phyloP scores from a whole-genome alignment of 2,113 vertebrate genomes.

The Zosterops lateralis region DNA sequence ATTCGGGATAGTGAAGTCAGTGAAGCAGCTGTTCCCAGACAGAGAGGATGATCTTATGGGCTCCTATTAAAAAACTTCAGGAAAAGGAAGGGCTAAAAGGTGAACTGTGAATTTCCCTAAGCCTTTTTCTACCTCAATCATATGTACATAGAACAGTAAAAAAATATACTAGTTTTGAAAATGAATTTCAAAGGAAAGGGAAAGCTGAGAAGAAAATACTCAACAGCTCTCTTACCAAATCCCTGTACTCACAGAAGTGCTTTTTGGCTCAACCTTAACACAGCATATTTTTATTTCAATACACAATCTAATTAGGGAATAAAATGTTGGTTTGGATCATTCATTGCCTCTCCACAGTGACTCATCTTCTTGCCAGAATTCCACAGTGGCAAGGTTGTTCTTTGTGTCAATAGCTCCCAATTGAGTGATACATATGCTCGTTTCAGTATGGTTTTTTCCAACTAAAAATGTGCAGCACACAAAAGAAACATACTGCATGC shows the following conservation, averaged over 20 bases:
- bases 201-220: neutral
- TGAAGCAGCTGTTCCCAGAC: neutral
- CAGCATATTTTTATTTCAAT: conserved; percentile 2
- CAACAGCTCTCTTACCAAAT: neutral
- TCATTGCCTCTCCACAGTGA: neutral
- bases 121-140: neutral
- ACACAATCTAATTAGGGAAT: neutral
- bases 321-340: neutral
- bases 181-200: neutral
- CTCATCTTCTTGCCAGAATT: neutral
- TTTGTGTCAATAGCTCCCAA: neutral
- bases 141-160: neutral
- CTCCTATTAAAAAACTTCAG: neutral
- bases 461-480: neutral
- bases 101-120: neutral
- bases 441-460: neutral
- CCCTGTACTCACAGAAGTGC: neutral
- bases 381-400: neutral
- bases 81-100: neutral
- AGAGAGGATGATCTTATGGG: neutral
- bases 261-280: neutral
- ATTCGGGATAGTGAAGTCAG: neutral
- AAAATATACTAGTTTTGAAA: neutral
- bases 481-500: neutral
- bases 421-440: accelerated